A percentile compares a stretch with the other conserved stretches of the same genome.
Evolutionary conservation across 37 sponge, comb jelly and placozoan genomes (phyloP).

Genomic region (Bolinopsis microptera): DNA sequence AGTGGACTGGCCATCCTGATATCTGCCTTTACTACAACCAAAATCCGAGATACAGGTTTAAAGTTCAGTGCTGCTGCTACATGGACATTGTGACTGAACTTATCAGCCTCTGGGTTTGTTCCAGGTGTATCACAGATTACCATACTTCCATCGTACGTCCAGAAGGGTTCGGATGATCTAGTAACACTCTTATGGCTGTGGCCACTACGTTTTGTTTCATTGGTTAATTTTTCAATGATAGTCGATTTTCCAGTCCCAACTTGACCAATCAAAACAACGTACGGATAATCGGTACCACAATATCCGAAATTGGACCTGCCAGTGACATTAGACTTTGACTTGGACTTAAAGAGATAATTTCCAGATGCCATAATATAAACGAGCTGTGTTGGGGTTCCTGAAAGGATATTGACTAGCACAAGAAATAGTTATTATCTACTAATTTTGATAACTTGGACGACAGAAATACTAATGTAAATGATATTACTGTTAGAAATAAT

Average conservation of each 20-base stretch:
- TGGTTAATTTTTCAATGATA: background rate
- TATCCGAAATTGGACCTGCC: too few species aligned
- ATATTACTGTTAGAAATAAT: too few species aligned
- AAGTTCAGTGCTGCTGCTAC: background rate
- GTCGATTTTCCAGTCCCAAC: background rate
- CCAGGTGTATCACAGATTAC: background rate
- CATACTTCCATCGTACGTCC: slow-evolving; percentile 22
- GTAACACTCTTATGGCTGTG: background rate
- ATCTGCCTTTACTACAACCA: slow-evolving; percentile 13
- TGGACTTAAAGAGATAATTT: too few species aligned
- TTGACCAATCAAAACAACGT: background rate
- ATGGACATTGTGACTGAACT: background rate
- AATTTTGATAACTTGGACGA: too few species aligned
- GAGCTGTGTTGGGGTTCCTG: too few species aligned
- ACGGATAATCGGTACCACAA: too few species aligned
- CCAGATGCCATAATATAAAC: too few species aligned
- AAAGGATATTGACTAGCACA: too few species aligned
- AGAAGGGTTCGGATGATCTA: background rate
- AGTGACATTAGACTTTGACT: too few species aligned
- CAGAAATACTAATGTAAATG: too few species aligned
- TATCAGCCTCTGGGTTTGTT: background rate
- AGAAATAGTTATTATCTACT: too few species aligned
- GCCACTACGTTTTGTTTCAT: background rate
- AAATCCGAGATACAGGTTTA: background rate
- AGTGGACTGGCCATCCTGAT: background rate